Base-by-base conservation (phyloP, 2,113 vertebrate genomes). In the Synchiropus splendidus region DNA sequence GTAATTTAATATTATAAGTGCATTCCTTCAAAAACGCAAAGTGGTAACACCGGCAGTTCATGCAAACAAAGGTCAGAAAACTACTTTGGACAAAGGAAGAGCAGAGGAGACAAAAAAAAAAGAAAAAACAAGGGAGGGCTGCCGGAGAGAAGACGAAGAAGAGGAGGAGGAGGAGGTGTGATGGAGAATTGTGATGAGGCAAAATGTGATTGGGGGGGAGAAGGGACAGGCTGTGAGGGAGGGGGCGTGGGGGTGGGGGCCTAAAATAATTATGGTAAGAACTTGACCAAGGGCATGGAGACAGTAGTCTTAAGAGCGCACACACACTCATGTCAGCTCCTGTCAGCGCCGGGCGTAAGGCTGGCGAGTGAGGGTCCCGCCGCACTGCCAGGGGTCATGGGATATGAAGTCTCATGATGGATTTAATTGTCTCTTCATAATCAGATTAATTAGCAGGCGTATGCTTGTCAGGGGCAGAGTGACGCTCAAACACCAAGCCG, bases 391-490 rank as follows among this genome's bases (percentile, higher is more conserved):
- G 43, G 48, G 58, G 53, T 61, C 40, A 58, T 56, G 40, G 32
- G 42, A 70, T 54, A 61, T 67, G 58, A 75, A 74, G 66, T 67
- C 67, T 64, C 42, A 69, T 61, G 18, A 33, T 69, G 47, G 36
- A 62, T 75, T 75, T 77, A 74, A 80, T 83, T 74, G 49, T 75
- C 51, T 79, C 59, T 16, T 75, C 67, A 53, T 80, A 79, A 82
- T 80, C 72, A 72, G 63, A 79, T 82, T 76, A 84, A 82, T 84
- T 78, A 75, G 67, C 61, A 59, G 67, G 61, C 31, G 35, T 72
- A 61, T 56, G 61, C 54, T 74, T 50, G 71, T 78, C 70, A 65
- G 42, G 54, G 58, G 42, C 67, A 21, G 21, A 27, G 21, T 8
- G 10, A 14, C 42, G 30, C 14, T 37, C 10, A 27, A 30, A 17